Base-by-base conservation (phyloP, 2,797 vertebrate genomes). In the Uromys caudimaculatus region DNA sequence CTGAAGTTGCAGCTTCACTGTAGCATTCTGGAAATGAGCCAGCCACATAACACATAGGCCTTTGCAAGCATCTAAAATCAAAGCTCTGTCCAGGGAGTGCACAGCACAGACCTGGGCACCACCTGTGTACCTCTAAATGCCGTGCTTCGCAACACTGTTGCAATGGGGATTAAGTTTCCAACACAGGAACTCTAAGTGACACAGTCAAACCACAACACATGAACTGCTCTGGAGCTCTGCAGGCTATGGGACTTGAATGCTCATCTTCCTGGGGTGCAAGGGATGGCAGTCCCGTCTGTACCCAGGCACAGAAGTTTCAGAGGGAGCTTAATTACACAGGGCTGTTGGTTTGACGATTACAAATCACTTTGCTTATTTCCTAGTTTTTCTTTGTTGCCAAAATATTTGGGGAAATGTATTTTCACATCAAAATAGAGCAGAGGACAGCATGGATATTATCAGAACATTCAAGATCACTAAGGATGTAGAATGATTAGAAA, bases 341-440 rank as follows among this genome's bases (percentile, higher is more conserved):
- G 79, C 14, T 7, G 6, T 58, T 35, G 41, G 13, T 13, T 62
- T 35, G 0, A 54, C 29, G 79, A 6, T 41, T 24, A 73, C 56
- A 90, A 58, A 35, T 73, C 24, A 64, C 35, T 62, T 77, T 50
- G 24, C 77, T 52, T 87, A 60, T 89, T 92, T 81, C 90, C 50
- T 83, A 69, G 19, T 35, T 95, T 93, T 78, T 86, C 62, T 92
- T 91, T 82, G 29, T 94, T 82, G 84, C 77, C 92, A 83, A 95
- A 95, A 82, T 91, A 50, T 50, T 91, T 54, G 41, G 56, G 50
- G 77, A 41, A 91, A 81, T 73, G 44, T 32, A 60, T 94, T 95
- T 95, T 93, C 67, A 90, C 9, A 41, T 92, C 19, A 85, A 76
- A 93, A 93, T 47, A 64, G 38, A 1, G 52, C n/a, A 62, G 5